phyloP scores from a whole-genome alignment of 1,140 invertebrate species.

The Zophobas morio region DNA sequence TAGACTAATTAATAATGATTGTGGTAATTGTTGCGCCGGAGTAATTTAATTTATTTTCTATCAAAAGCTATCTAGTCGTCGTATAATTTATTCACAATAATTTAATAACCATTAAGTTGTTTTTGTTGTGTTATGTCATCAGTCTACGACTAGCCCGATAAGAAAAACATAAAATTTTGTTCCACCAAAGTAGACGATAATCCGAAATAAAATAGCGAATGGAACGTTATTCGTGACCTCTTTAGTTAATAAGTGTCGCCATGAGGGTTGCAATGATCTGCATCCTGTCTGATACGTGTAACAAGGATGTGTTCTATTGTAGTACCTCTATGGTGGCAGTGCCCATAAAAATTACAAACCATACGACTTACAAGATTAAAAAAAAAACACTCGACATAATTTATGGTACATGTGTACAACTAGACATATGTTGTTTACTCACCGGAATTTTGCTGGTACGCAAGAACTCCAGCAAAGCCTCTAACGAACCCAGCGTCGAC shows the following conservation, averaged over 20 bases:
- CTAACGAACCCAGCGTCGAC: constrained; percentile 97
- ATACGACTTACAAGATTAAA: constrained; percentile 5
- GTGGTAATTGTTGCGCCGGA: background rate
- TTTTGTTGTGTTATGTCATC: constrained; percentile 29
- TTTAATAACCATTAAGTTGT: constrained; percentile 18
- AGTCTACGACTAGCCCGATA: background rate
- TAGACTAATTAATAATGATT: constrained; percentile 34
- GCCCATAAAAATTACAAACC: constrained; percentile 15
- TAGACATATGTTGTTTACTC: constrained; percentile 65
- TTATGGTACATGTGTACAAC: constrained; percentile 5
- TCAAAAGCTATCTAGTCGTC: constrained; percentile 8
- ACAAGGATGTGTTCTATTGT: constrained; percentile 50
- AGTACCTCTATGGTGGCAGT: constrained; percentile 24
- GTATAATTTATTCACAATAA: constrained; percentile 17
- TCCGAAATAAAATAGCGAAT: constrained; percentile 8
- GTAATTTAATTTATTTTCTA: constrained; percentile 32
- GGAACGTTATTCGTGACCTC: constrained; percentile 38
- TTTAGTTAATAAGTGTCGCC: constrained; percentile 44
- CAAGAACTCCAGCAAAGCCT: constrained; percentile 97
- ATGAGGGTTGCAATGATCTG: constrained; percentile 50
- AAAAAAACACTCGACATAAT: constrained; percentile 11
- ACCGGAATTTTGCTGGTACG: constrained; percentile 96
- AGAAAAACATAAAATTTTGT: constrained; percentile 14
- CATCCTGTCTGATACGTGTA: constrained; percentile 45
- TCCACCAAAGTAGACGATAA: background rate